These are phyloP conservation scores for Spialia ferax DNA, from an alignment of 2,888 invertebrate species.

Conservation along the genomic window DNA sequence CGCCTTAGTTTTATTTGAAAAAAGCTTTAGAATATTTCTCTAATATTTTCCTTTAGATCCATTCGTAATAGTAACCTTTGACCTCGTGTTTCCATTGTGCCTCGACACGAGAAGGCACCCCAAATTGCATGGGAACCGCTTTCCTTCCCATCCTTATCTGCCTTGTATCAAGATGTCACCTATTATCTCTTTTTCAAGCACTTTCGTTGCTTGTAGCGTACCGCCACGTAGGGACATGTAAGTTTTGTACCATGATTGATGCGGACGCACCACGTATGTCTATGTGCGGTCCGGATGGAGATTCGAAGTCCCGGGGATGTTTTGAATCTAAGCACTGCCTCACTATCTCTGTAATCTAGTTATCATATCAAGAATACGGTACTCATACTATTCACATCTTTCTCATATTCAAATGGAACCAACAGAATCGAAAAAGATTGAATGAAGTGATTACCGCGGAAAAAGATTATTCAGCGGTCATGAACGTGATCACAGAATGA, in stretches of 20 bases:
- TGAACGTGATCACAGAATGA: constrained; percentile 10
- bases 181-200: constrained; percentile 81
- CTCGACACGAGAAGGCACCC: constrained; percentile 50
- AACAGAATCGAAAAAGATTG: constrained; percentile 8
- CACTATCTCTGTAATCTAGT: constrained; percentile 40
- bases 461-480: constrained; percentile 15
- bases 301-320: constrained; percentile 40
- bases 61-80: constrained; percentile 63
- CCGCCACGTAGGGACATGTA: constrained; percentile 72
- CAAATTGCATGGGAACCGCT: constrained; percentile 76
- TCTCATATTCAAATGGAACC: not conserved
- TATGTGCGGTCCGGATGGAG: constrained; percentile 51
- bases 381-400: constrained; percentile 2
- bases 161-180: constrained; percentile 84
- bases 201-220: constrained; percentile 79
- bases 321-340: constrained; percentile 39
- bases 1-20: not conserved
- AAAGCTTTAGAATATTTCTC: too few species aligned
- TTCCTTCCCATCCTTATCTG: constrained; percentile 80
- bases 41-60: not conserved
- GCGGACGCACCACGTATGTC: constrained; percentile 62
- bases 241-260: constrained; percentile 82
- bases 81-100: constrained; percentile 55
- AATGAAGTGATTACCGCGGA: constrained; percentile 8
- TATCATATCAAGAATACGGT: constrained; percentile 16